Conservation (phyloP, 2,888 invertebrate species). For the Hetaerina titia region DNA sequence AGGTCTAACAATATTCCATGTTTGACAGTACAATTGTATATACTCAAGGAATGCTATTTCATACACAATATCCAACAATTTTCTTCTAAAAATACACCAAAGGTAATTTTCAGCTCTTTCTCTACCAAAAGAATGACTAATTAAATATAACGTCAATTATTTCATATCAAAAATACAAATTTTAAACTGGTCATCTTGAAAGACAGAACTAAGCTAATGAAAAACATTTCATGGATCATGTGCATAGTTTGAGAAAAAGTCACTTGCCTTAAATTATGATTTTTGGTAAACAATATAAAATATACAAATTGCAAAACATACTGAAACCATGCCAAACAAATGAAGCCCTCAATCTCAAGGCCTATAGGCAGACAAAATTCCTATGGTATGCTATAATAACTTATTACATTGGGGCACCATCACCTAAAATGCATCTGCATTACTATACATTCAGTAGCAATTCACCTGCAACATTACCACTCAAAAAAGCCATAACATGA, state of each 20-base stretch:
- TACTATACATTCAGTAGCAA: slow-evolving; percentile 10
- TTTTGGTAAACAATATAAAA: background rate
- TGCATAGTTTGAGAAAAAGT: slow-evolving; percentile 15
- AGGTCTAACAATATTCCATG: background rate
- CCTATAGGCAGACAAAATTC: slow-evolving; percentile 14
- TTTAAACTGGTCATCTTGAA: background rate
- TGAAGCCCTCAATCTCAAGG: slow-evolving; percentile 24
- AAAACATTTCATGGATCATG: background rate
- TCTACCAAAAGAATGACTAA: background rate
- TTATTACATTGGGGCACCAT: background rate
- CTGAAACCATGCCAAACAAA: slow-evolving; percentile 16
- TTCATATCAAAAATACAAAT: background rate
- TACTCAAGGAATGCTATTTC: background rate
- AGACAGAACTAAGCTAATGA: background rate
- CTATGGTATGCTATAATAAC: background rate
- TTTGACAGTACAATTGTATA: background rate
- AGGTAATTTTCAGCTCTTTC: background rate
- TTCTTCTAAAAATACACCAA: background rate
- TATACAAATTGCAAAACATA: background rate
- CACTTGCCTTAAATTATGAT: background rate
- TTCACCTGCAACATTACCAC: background rate
- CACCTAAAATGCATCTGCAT: slow-evolving; percentile 1
- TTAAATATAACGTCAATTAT: background rate
- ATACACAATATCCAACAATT: background rate
- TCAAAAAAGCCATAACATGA: slow-evolving; percentile 20